Conservation (phyloP, 2,888 invertebrate genomes). For the Erpobdella octoculata region DNA sequence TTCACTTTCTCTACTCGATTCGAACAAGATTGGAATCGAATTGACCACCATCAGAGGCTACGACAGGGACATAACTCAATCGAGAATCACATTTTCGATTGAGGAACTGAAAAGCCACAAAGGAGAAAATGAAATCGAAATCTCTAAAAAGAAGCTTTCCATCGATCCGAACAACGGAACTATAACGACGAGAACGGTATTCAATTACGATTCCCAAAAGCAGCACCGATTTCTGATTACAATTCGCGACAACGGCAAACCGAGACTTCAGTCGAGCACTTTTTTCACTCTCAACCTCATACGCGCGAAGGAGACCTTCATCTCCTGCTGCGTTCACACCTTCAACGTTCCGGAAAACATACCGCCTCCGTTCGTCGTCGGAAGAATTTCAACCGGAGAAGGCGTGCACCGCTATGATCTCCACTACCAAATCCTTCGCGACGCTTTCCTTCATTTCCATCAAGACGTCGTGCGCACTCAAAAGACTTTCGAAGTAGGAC, state of each 20-base stretch:
- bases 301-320: background rate
- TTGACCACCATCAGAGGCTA: constrained; percentile 3
- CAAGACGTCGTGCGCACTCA: too few species aligned
- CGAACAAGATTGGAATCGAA: background rate
- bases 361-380: background rate
- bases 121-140: background rate
- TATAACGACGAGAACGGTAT: background rate
- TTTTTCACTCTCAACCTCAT: background rate
- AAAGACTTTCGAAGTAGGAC: background rate
- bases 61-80: background rate
- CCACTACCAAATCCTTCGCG: background rate
- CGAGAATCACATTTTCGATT: background rate
- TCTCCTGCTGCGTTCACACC: background rate
- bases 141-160: background rate
- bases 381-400: background rate
- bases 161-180: background rate
- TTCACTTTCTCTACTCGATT: background rate
- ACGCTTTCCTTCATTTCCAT: background rate
- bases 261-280: background rate
- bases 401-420: background rate
- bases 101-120: background rate
- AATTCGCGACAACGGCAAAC: background rate
- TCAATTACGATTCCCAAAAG: background rate
- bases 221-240: background rate
- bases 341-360: background rate